A percentile compares a stretch with the other conserved stretches of the same genome.
Conservation (phyloP, 2,888 invertebrate genomes). For the Epiblema foenella region DNA sequence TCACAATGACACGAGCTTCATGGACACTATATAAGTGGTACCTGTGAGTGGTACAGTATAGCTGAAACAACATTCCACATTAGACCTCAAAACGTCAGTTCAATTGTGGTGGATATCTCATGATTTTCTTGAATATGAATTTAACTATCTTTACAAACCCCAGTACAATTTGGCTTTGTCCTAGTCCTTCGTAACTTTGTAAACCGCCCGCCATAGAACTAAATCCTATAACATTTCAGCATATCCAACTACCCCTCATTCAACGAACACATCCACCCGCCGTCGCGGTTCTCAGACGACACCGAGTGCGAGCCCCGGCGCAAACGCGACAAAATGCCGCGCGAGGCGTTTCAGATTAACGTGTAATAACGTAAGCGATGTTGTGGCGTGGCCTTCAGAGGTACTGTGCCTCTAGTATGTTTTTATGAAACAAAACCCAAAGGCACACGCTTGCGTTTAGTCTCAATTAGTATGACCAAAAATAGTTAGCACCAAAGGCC, state of each 20-base stretch:
- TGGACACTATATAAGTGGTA: neutral
- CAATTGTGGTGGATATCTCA: too few species aligned
- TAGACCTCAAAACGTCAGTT: neutral
- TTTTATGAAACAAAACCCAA: too few species aligned
- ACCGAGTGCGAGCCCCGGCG: constrained; percentile 85
- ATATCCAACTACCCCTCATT: constrained; percentile 92
- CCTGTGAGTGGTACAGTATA: neutral
- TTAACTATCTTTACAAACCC: neutral
- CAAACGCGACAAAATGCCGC: constrained; percentile 82
- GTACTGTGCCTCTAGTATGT: too few species aligned
- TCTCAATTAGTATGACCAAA: too few species aligned
- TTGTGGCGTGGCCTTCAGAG: constrained; percentile 43
- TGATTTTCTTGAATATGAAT: neutral
- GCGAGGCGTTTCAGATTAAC: constrained; percentile 92
- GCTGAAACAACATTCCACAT: too few species aligned
- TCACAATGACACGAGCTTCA: neutral
- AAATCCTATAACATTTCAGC: constrained; percentile 73
- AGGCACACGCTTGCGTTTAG: too few species aligned
- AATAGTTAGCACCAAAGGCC: too few species aligned
- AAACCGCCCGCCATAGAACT: constrained; percentile 42
- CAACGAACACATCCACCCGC: constrained; percentile 94
- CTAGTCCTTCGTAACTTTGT: constrained; percentile 1
- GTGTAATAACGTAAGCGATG: constrained; percentile 78
- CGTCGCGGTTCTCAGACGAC: constrained; percentile 93
- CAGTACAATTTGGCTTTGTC: neutral